Conservation (phyloP, 2,113 vertebrate genomes). For the Solea senegalensis region DNA sequence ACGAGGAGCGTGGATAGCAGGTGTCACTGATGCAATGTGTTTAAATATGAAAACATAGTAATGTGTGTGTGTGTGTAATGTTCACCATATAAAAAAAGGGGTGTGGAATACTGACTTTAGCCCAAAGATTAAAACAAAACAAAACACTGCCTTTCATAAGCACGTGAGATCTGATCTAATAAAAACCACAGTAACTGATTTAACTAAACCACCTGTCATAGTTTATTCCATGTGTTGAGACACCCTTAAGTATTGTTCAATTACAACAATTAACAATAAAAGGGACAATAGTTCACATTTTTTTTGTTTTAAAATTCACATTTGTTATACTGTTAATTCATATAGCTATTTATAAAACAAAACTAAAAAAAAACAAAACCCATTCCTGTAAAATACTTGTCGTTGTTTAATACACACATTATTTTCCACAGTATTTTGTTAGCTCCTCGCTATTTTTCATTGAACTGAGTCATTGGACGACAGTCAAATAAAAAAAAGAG, state of each 20-base stretch:
- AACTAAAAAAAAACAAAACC: conserved; percentile 74
- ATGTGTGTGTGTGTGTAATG: no score
- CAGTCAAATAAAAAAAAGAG: conserved; percentile 46
- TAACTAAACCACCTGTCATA: conserved; percentile 73
- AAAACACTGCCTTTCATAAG: conserved; percentile 68
- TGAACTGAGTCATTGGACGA: conserved; percentile 57
- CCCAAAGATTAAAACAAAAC: conserved; percentile 45
- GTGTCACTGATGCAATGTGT: no score
- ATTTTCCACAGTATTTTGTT: conserved; percentile 72
- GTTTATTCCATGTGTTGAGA: conserved; percentile 81
- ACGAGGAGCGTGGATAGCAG: no score
- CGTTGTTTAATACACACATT: conserved; percentile 77
- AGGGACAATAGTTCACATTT: conserved; percentile 84
- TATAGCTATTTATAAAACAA: conserved; percentile 82
- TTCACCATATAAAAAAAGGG: neutral
- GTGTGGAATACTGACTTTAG: conserved; percentile 71
- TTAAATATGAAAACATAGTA: no score
- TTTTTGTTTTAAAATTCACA: conserved; percentile 75
- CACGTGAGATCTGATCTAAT: conserved; percentile 55
- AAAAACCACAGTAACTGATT: conserved; percentile 69
- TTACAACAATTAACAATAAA: conserved; percentile 83
- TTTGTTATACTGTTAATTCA: conserved; percentile 83
- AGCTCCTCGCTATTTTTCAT: conserved; percentile 56
- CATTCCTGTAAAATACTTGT: conserved; percentile 79
- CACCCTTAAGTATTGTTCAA: conserved; percentile 81